A percentile compares a stretch with the other conserved stretches of the same genome.
phyloP scores from a whole-genome alignment of 2,797 vertebrate species.

The Anguilla anguilla region DNA sequence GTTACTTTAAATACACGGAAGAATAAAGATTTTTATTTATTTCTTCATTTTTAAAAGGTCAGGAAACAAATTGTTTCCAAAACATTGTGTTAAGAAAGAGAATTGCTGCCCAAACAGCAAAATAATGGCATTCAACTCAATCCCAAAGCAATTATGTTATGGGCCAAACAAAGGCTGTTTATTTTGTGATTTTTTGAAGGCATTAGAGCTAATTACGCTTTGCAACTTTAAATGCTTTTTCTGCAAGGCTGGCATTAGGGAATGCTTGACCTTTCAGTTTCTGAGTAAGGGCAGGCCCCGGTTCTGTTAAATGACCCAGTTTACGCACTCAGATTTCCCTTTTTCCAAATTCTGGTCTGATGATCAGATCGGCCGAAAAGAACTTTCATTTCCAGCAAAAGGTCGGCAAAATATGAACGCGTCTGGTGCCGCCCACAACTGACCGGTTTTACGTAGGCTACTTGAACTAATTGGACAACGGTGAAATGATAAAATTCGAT shows the following conservation, averaged over 20 bases:
- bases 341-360: conserved; percentile 23
- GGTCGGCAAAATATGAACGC: background rate
- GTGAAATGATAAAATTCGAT: background rate
- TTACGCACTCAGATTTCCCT: conserved; percentile 18
- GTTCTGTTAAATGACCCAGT: background rate
- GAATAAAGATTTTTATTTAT: background rate
- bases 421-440: background rate
- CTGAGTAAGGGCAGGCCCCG: conserved; percentile 35
- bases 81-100: conserved; percentile 41
- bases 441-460: background rate
- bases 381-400: background rate
- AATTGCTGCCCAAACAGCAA: conserved; percentile 42
- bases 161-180: conserved; percentile 62
- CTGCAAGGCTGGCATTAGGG: conserved; percentile 51
- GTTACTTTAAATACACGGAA: conserved; percentile 20
- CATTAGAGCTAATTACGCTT: conserved; percentile 47
- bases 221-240: conserved; percentile 55
- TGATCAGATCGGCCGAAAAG: background rate
- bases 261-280: conserved; percentile 54
- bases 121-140: conserved; percentile 53
- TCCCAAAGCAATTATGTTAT: conserved; percentile 63
- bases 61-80: conserved; percentile 38
- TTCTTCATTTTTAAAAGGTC: background rate
- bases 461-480: background rate
- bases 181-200: conserved; percentile 43